phyloP scores from a whole-genome alignment of 2,113 vertebrate species.

The Passer domesticus region DNA sequence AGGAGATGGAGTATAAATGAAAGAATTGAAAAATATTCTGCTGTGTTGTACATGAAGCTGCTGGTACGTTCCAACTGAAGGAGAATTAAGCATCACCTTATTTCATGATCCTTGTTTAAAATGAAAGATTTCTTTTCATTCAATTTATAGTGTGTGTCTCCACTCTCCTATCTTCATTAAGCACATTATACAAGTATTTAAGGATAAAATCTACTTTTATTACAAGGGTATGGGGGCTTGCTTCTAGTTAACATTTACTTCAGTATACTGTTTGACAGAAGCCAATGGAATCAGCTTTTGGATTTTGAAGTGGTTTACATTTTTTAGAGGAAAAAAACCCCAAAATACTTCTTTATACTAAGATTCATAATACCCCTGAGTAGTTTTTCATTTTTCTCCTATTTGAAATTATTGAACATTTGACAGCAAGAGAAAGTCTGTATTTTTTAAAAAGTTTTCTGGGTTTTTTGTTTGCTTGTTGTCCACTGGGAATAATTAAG shows the following conservation, averaged over 20 bases:
- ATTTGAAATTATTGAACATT: neutral
- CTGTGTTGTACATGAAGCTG: neutral
- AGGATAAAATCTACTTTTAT: neutral
- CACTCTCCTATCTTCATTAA: neutral
- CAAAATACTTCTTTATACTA: neutral
- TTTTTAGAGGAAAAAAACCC: fast-evolving
- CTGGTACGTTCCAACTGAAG: neutral
- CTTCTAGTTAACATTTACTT: neutral
- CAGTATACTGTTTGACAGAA: neutral
- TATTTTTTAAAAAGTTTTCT: neutral
- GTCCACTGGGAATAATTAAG: neutral
- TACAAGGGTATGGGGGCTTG: neutral
- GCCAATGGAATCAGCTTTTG: neutral
- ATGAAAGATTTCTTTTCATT: neutral
- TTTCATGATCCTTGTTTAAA: neutral
- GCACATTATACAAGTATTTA: neutral
- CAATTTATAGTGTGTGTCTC: neutral
- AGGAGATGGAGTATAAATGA: neutral
- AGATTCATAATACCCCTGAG: neutral
- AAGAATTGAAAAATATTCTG: neutral
- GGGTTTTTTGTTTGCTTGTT: neutral
- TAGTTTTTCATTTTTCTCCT: neutral
- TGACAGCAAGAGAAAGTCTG: neutral
- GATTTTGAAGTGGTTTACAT: neutral
- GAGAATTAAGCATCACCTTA: neutral